Base-by-base conservation (phyloP, 2,888 invertebrate genomes). In the Trissolcus japonicus region DNA sequence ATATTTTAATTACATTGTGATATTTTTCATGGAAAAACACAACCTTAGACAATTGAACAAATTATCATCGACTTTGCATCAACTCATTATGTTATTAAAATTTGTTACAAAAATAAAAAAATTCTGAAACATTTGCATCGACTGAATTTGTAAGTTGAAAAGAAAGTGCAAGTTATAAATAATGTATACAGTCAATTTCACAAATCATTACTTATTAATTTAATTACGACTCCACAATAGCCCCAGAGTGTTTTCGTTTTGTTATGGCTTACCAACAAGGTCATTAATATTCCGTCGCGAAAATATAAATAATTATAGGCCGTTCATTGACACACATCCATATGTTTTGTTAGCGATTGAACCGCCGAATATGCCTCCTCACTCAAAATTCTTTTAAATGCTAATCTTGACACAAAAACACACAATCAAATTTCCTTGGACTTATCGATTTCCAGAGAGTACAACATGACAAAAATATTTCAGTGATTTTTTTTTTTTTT, bases 381-480 rank as follows among this genome's bases (percentile, higher is more conserved):
- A 71, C 57, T 71, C 62, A 51, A 51, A 41, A 71, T 71, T 62
- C 62, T 73, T 73, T 73, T 60, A 60, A 55, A 73, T 73, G 73
- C 65, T 43, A 73, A 73, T 73, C 48, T 35, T 73, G 66, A 55
- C 73, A 73, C 65, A 1, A 46, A 66, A 66, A 46, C 48, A 35
- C 16, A 35, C 35, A 35, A 35, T 9, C 35, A 35, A 35, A 35
- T 11, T 35, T 35, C 11, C 11, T 29, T 29, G 29, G 29, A 29
- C 7, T 1, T 4, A 35, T 2, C 35, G 9, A 9, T 35, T 25
- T 25, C 25, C 25, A 25, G 0, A 2, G 4, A 25, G 25, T 4
- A 25, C 25, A 25, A 4, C 25, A 25, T 25, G 2, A 19, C 19
- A 25, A 4, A 25, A 25, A 6, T 25, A 35, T 35, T 35, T 35